Base-by-base conservation (phyloP, 2,113 vertebrate species). In the Corvus moneduloides region DNA sequence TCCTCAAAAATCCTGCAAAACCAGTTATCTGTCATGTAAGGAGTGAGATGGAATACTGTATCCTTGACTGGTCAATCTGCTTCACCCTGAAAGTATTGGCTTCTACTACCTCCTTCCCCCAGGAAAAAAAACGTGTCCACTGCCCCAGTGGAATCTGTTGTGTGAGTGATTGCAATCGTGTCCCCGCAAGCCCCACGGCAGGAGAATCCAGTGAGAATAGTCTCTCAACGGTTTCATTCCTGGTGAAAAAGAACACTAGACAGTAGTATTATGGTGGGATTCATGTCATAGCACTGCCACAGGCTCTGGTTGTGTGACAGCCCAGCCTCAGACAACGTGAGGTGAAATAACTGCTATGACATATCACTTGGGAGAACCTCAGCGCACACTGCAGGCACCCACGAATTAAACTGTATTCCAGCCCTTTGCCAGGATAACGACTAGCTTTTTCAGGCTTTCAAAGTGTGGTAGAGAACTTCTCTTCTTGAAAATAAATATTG, bases 151-250 rank as follows among this genome's bases (percentile, higher is more conserved):
- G 98, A 99, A 81, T 99, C 99, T 13, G 99, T 99, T 43, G 64
- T 99, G 69, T 98, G 93, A 96, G 98, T 99, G 20, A 98, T 96
- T 37, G 99, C 98, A 88, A 98, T 94, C 5, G 97, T 99, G 59
- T 91, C 89, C 43, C 84, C 55, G 18, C 97, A 98, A 22, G 98
- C 98, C 51, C 90, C 79, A 12, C 98, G 98, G 55, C 98, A 99
- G 89, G 97, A 98, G 89, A 99, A 99, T 94, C 94, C 96, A 96
- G 99, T 99, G 62, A 96, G 96, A 92, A 63, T 28, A 46, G 56
- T 59, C 14, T 69, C 44, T 58, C 9, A 4, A 24, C 11, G 7
- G 1, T 59, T 87, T 79, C 62, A n/a, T 51, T 94, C 35, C n/a
- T 44, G 52, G 19, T 35, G 62, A n/a, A 49, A 79, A 54, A 73